These are phyloP conservation scores for Saccostrea echinata DNA, from an alignment of 1,140 invertebrate species.

Conservation along the genomic window DNA sequence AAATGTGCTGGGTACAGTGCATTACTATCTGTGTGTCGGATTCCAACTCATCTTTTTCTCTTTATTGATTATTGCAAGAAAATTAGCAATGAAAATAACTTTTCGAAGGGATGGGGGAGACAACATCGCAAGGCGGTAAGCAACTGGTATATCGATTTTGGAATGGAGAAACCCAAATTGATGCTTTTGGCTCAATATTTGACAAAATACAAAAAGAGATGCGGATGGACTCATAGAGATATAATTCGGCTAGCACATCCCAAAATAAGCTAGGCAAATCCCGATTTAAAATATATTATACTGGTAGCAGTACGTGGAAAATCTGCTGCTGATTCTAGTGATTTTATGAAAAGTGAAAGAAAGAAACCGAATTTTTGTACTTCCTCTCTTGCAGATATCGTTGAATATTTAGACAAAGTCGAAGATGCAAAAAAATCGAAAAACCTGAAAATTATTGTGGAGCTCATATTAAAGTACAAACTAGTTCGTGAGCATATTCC, in stretches of 20 bases:
- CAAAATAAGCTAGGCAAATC: constrained; percentile 67
- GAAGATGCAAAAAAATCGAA: constrained; percentile 83
- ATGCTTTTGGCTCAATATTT: too few relatives aligned
- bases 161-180: too few relatives aligned
- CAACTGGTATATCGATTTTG: too few relatives aligned
- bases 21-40: too few relatives aligned
- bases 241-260: constrained; percentile 16
- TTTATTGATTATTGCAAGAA: too few relatives aligned
- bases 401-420: constrained; percentile 80
- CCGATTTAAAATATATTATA: constrained; percentile 78
- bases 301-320: constrained; percentile 73
- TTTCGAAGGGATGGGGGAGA: too few relatives aligned
- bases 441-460: constrained; percentile 81
- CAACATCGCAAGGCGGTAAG: too few relatives aligned
- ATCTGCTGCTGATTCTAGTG: constrained; percentile 79
- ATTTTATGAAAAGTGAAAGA: constrained; percentile 33
- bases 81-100: too few relatives aligned
- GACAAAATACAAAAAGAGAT: too few relatives aligned
- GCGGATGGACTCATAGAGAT: too few relatives aligned
- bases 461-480: constrained; percentile 80
- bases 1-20: too few relatives aligned
- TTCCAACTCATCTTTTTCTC: too few relatives aligned
- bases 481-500: constrained; percentile 85
- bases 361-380: constrained; percentile 50
- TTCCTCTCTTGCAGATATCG: constrained; percentile 81